phyloP scores from a whole-genome alignment of 2,113 vertebrate species.

The Plecturocebus donacophilus region DNA sequence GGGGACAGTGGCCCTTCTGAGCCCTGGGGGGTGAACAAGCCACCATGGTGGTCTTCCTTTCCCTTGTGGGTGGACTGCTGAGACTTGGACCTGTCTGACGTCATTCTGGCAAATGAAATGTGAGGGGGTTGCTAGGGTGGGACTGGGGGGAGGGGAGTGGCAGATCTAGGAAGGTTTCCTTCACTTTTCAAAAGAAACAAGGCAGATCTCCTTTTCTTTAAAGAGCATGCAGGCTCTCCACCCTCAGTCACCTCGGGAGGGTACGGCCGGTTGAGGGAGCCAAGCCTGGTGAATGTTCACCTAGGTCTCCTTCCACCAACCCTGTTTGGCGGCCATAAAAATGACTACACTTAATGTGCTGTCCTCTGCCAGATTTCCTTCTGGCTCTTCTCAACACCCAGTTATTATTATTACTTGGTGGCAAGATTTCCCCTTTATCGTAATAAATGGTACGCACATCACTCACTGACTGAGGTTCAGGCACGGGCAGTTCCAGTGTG shows the following conservation, averaged over 20 bases:
- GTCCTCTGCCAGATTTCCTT: background rate
- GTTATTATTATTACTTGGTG: no score
- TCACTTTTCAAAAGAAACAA: background rate
- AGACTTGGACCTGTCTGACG: background rate
- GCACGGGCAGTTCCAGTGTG: no score
- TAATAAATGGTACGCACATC: background rate
- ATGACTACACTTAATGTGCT: no score
- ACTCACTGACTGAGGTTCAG: background rate
- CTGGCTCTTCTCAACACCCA: background rate
- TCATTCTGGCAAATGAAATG: background rate
- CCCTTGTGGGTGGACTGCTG: background rate
- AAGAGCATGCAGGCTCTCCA: accelerated
- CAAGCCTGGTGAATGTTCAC: background rate
- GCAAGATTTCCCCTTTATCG: background rate
- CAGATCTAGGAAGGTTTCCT: background rate
- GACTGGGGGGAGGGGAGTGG: background rate
- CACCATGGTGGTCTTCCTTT: background rate
- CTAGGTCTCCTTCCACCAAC: background rate
- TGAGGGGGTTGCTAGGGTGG: background rate
- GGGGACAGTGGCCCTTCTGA: background rate
- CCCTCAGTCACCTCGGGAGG: background rate
- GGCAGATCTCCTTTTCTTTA: background rate
- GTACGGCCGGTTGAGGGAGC: background rate
- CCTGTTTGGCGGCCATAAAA: background rate
- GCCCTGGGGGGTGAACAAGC: background rate